Base-by-base conservation (phyloP, 2,797 vertebrate genomes). In the Muscicapa striata region DNA sequence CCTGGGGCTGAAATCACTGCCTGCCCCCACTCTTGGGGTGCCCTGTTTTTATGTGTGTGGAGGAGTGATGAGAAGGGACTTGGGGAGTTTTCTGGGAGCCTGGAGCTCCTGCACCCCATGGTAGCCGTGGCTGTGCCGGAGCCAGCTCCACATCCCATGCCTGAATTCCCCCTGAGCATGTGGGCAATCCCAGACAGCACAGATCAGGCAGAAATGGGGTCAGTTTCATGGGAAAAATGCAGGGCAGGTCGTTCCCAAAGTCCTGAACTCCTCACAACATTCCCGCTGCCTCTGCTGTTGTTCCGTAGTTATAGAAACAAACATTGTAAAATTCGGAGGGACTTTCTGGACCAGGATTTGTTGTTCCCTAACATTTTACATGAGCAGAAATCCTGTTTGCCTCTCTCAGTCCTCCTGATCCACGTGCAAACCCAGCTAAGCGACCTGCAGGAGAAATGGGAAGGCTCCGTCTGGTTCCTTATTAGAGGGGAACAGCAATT, bases 241-340 rank as follows among this genome's bases (percentile, higher is more conserved):
- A 32, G 74, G 48, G 48, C 59, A 52, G 2, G 5, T 30, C 2
- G 4, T 73, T 58, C 52, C 41, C 57, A 40, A 32, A 78, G 62
- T 16, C 29, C 61, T 45, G 30, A 82, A 15, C 49, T 57, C 30
- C 34, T 43, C 82, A 9, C 19, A 73, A 26, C 0, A 2, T 46
- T 55, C 63, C 55, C 0, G 0, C 15, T 49, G 55, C 40, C 34
- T 32, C 36, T 0, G 0, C 34, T 90, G 66, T 70, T 73, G 16
- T 55, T 63, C 16, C 0, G 13, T 66, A 20, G 75, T 81, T 84
- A 84, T 10, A 84, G 86, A 81, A 83, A 67, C 86, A 80, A 72
- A n/a, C 10, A 9, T 11, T 90, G 58, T 89, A 82, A 90, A 93
- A 70, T 57, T 29, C 5, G 0, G 48, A 19, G 17, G 34, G 38